These are phyloP conservation scores for Synodontis membranacea DNA, from an alignment of 2,113 vertebrate genomes.

Conservation along the genomic window DNA sequence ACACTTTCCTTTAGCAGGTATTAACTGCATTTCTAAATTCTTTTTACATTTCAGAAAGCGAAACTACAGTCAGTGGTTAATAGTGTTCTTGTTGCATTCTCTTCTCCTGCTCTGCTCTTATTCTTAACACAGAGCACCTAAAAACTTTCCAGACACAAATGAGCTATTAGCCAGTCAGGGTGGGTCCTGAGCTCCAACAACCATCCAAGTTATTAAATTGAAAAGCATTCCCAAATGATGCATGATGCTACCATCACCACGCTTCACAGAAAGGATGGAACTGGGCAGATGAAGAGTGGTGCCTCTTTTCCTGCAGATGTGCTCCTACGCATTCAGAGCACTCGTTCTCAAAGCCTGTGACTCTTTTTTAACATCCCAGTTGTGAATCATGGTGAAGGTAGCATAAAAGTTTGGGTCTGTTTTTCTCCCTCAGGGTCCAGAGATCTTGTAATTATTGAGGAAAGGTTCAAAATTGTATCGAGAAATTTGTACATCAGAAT, in stretches of 20 bases:
- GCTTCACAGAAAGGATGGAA: neutral
- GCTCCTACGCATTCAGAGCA: neutral
- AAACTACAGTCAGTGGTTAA: neutral
- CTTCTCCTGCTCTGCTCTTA: neutral
- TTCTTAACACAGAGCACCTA: neutral
- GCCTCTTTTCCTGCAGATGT: neutral
- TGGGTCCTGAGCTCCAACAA: slow-evolving; percentile 11
- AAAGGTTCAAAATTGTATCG: neutral
- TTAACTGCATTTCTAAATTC: neutral
- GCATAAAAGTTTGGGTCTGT: neutral
- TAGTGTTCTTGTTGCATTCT: neutral
- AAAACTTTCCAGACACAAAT: neutral
- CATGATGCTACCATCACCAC: neutral
- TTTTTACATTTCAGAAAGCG: neutral
- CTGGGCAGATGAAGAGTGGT: neutral
- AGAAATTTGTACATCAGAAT: neutral
- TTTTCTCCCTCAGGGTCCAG: neutral
- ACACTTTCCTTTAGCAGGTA: slow-evolving; percentile 20
- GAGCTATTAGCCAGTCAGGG: neutral
- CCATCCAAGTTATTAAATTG: neutral
- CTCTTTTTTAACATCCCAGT: neutral
- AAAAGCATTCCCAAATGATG: neutral
- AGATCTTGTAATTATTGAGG: neutral
- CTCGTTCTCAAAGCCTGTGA: neutral
- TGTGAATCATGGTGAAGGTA: neutral